Base-by-base conservation (phyloP, 2,888 invertebrate species). In the Oscheius sp. region DNA sequence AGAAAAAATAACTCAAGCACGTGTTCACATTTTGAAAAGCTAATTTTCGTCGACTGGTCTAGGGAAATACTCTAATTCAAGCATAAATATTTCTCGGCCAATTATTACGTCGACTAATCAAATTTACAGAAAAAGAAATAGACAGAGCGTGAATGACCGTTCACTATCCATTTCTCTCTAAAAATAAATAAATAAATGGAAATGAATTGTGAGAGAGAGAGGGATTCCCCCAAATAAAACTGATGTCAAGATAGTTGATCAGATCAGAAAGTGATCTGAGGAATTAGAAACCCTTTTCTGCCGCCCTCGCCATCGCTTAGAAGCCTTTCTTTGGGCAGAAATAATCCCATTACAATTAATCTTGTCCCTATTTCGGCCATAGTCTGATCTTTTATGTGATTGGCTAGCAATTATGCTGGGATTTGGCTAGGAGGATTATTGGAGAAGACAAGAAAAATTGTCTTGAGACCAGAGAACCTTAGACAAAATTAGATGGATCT, bases 371-470 rank as follows among this genome's bases (percentile, higher is more conserved):
- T 58, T 58, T 35, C 27, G 58, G 29, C 58, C 58, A 23, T 23
- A 58, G 58, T 58, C 35, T 58, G 58, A 58, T 58, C 58, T 58
- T 55, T 58, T 58, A 58, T 58, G 58, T 58, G 58, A 58, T 49
- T 49, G 49, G 49, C 16, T 21, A 58, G 58, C 58, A 58, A 58
- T 58, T 58, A 58, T 27, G 35, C 29, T n/a, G 27, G 58, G 58
- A 58, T 58, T 58, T 58, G n/a, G 16, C 21, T 49, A 18, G 16
- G 16, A 5, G 49, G 49, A 49, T 49, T 18, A 21, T 18, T 16
- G 49, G 49, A 49, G 49, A 21, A 49, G 49, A 49, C 21, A 18
- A 49, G 49, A 49, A 49, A 49, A 49, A 18, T 7, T 49, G 49
- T 7, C 21, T 35, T 35, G 35, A 35, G 35, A 35, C 5, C 35